Base-by-base conservation (phyloP, 1,140 invertebrate genomes). In the Heterodera schachtii region DNA sequence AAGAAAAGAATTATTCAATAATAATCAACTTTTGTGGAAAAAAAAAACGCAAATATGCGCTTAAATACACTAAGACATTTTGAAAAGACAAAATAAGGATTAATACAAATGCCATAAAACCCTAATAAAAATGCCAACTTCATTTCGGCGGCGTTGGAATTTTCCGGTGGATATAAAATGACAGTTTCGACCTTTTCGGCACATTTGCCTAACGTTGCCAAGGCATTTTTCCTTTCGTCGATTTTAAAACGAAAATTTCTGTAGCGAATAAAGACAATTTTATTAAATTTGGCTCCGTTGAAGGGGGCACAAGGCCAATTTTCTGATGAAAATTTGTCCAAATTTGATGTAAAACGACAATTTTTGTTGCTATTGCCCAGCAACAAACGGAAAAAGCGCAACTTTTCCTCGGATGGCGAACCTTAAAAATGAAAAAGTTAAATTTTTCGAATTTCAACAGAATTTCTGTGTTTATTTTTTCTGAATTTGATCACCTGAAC, bases 341-440 rank as follows among this genome's bases (percentile, higher is more conserved):
- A 11, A 60, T 16, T 60, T 11, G 57, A 11, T 16, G 57, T 49
- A 49, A 60, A n/a, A n/a, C n/a, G n/a, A 60, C 16, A 60, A 60
- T 60, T 60, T 60, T 60, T 43, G 1, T 46, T 57, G 19, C n/a
- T 57, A n/a, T n/a, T 7, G 19, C 7, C 44, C 41, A 52, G 16
- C 66, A 75, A 75, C 52, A 64, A 75, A 31, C 44, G 74, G 41
- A 75, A 3, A 75, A 75, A 52, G 44, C 74, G 47, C 43, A 75
- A n/a, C 21, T 75, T 75, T 60, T 75, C 74, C 46, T 75, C 74
- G 19, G 57, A 19, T 43, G 74, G 74, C 19, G 74, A 75, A 57
- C 74, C 74, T 75, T 4, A 60, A 60, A 60, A 60, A 4, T 1
- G 16, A 11, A 60, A 60, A 60, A 49, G 4, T 11, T 19, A 60